Percentiles rank a stretch among this genome's conserved stretches.
Conservation (phyloP, 2,797 vertebrate genomes). For the Acropternis orthonyx region DNA sequence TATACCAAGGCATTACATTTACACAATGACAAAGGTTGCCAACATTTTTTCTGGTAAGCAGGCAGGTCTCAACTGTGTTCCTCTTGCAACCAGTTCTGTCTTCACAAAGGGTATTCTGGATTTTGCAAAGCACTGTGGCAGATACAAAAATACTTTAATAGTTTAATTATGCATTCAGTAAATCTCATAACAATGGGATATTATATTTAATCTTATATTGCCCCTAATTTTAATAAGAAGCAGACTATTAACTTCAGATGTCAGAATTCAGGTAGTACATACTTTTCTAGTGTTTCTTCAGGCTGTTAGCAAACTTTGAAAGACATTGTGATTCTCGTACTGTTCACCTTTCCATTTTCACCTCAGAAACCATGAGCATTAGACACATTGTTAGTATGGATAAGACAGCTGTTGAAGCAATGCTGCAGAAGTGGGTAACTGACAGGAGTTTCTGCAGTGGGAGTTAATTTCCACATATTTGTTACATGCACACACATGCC, state of each 20-base stretch:
- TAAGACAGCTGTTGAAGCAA: background rate
- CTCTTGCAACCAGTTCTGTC: background rate
- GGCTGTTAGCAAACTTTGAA: background rate
- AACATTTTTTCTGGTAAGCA: background rate
- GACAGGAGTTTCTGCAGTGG: background rate
- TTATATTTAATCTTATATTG: background rate
- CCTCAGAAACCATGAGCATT: background rate
- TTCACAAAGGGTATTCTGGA: background rate
- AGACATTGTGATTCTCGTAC: background rate
- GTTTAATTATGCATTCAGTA: background rate
- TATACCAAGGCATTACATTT: background rate
- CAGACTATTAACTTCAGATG: background rate
- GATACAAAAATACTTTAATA: background rate
- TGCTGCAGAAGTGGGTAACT: background rate
- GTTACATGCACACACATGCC: background rate
- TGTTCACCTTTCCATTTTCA: background rate
- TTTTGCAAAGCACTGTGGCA: background rate
- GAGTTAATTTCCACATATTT: background rate
- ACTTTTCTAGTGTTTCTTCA: background rate
- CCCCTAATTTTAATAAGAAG: background rate
- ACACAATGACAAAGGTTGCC: background rate
- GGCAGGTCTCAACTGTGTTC: background rate
- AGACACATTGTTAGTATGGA: background rate
- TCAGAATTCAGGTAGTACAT: background rate
- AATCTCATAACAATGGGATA: background rate